Evolutionary conservation across 2,888 invertebrate genomes (phyloP), one percentile per base, ranked within the genome.

Genomic region (Amiota minor): DNA sequence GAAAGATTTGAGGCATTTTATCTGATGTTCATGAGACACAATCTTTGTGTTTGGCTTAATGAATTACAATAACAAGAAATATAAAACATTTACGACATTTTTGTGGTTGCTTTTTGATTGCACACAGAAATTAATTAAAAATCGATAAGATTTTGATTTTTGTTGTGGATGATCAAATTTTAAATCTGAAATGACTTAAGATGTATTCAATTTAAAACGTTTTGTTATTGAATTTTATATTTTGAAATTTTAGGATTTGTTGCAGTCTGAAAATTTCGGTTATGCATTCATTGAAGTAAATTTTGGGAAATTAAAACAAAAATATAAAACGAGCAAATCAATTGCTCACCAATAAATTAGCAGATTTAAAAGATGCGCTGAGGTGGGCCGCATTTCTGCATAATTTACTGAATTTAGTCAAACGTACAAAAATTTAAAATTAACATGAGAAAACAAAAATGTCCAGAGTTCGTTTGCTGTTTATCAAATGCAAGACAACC

Each of bases 121-220:
- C 35, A 35, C 35, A 35, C 35, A 35, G 45, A 72, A 84, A 83
- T 83, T 83, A 83, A 83, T 83, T 83, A 84, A 83, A 81, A 83
- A 83, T 83, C 83, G 83, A 83, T 83, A 83, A 84, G 83, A 83
- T 75, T 80, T 79, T 78, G 83, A 84, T 83, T 53, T 14, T 23
- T 50, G 18, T 81, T 78, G 83, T 67, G 20, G 59, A 35, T 35
- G 35, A 35, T 35, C 35, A 35, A 35, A 35, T 35, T 35, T 35
- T 35, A 6, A 35, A 0, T 6, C 35, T 35, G 35, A 35, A 35
- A 35, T 35, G 35, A 35, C 35, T 35, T 35, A 6, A 35, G 6
- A 35, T 35, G 35, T 35, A 8, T 35, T 35, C 6, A 35, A 35
- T 35, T 35, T 53, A 53, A 53, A 53, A 9, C 53, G 53, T 53